Percentiles rank a stretch among this genome's conserved stretches.
These are phyloP conservation scores for Plodia interpunctella DNA, from an alignment of 1,140 invertebrate species.

Conservation along the genomic window DNA sequence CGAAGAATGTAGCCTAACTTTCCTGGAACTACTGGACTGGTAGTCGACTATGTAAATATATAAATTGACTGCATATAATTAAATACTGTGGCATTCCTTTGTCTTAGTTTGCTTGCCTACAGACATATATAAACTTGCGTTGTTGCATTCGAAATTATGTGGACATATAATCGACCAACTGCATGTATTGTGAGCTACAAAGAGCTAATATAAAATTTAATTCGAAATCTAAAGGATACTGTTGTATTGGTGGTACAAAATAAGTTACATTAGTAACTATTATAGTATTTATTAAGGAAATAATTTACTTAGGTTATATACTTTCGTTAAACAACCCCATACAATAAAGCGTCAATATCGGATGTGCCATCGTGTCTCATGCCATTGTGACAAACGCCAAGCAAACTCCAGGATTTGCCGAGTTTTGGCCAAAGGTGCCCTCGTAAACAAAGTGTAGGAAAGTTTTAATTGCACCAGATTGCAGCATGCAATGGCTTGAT, in stretches of 20 bases:
- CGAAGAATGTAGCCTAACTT: constrained; percentile 18
- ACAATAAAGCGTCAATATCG: constrained; percentile 11
- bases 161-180: too few species aligned
- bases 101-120: too few species aligned
- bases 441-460: constrained; percentile 42
- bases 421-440: constrained; percentile 48
- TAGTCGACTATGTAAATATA: not conserved
- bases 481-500: constrained; percentile 14
- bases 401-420: constrained; percentile 38
- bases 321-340: constrained; percentile 3
- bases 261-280: too few species aligned
- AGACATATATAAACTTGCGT: too few species aligned
- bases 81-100: not conserved
- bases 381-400: constrained; percentile 41
- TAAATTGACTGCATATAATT: not conserved
- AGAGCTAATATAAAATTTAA: too few species aligned
- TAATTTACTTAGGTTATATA: not conserved
- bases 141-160: too few species aligned
- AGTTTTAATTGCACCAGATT: constrained; percentile 60
- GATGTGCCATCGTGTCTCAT: constrained; percentile 17
- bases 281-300: too few species aligned
- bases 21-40: not conserved
- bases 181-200: too few species aligned
- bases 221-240: too few species aligned
- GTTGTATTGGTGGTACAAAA: too few species aligned